Evolutionary conservation across 2,113 vertebrate genomes (phyloP).

Genomic region (Dromas ardeola): DNA sequence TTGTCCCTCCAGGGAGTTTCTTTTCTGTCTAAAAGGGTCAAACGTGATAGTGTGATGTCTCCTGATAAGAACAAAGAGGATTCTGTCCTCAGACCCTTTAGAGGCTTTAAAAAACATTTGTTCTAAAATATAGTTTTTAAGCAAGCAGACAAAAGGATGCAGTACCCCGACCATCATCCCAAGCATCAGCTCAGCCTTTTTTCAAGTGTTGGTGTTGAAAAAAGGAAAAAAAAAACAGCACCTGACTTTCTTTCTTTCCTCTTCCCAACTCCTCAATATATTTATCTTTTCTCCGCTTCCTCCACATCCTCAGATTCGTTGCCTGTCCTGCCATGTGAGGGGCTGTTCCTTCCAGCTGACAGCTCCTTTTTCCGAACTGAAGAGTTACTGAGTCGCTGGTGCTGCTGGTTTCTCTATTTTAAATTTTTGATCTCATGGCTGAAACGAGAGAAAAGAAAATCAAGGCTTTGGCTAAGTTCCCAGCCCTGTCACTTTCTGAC

Average conservation of each 20-base stretch:
- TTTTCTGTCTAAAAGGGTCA: background rate
- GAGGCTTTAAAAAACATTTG: background rate
- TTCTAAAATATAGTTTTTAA: background rate
- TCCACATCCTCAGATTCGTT: background rate
- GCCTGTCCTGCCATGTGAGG: background rate
- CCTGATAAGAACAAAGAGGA: background rate
- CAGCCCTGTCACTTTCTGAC: slow-evolving; percentile 41
- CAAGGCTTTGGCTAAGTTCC: slow-evolving; percentile 24
- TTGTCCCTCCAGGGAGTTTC: background rate
- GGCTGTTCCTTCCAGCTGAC: background rate
- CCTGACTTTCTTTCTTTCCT: background rate
- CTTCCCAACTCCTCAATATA: background rate
- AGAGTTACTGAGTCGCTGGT: background rate
- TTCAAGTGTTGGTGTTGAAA: background rate
- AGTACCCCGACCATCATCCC: background rate
- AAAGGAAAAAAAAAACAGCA: background rate
- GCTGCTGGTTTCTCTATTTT: background rate
- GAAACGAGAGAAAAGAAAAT: background rate
- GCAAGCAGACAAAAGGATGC: background rate
- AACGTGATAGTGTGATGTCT: background rate
- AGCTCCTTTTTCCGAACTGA: background rate
- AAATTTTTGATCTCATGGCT: background rate
- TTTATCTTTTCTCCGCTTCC: background rate
- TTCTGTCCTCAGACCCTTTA: background rate
- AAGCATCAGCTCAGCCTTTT: background rate